Evolutionary conservation across 2,888 invertebrate species (phyloP), one percentile per base, ranked within the genome.

Genomic region (Oxyteleia sp.): DNA sequence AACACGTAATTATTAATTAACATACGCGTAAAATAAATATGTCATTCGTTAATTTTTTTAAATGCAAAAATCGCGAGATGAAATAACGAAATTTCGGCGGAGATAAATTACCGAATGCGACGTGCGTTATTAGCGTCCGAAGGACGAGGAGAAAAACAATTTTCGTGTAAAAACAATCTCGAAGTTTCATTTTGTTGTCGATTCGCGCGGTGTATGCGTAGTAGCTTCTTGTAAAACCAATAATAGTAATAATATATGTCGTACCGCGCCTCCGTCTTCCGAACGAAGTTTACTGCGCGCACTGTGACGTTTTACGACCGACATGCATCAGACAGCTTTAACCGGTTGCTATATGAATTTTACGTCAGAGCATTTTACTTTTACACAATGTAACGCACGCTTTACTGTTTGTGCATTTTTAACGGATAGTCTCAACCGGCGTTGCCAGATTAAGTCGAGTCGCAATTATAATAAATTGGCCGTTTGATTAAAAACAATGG

Each of bases 241-340:
- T 75, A 66, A 64, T 64, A 64, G 47, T 66, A 75, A 66, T 55
- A 76, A 76, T 76, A 59, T 41, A 76, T 68, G 66, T 64, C 49
- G 55, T 49, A 49, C 43, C 11, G 59, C 51, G 45, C 49, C 49
- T 66, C 43, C 41, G 55, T 55, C 55, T 38, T 35, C 55, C 11
- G 13, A 55, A 55, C 55, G 66, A 66, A 68, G 59, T 76, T 76
- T 76, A 76, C 51, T 76, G 16, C 43, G 20, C 53, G 45, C 18
- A 35, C 11, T 15, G 49, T 66, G 75, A 75, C 57, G 57, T 75
- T 75, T 75, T 75, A 75, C 49, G 75, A 75, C 64, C 57, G 47
- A 29, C 47, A 49, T 75, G 75, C 64, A 55, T 75, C 75, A 57
- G 41, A 47, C 64, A 59, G 32, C 5, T 76, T 76, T 59, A 66